phyloP scores from a whole-genome alignment of 2,888 invertebrate genomes.

The Coremacera marginata region DNA sequence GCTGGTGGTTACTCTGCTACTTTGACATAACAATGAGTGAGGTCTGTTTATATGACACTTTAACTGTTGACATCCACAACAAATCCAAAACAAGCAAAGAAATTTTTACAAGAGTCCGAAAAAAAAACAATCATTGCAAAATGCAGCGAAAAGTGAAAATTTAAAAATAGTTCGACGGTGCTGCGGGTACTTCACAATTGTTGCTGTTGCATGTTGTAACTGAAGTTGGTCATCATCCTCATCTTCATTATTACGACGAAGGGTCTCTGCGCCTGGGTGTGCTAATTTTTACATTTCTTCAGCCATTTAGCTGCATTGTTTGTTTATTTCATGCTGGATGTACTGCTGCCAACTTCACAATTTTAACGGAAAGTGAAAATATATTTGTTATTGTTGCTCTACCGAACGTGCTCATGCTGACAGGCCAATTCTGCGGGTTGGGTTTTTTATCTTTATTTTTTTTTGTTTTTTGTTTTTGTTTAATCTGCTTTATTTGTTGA shows the following conservation, averaged over 20 bases:
- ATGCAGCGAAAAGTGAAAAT: constrained; percentile 29
- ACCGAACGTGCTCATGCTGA: neutral
- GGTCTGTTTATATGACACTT: neutral
- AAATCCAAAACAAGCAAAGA: neutral
- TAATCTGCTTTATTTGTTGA: neutral
- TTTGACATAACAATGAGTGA: neutral
- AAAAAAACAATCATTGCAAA: constrained; percentile 1
- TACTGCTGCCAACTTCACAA: constrained; percentile 14
- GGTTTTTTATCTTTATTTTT: neutral
- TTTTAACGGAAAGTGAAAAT: constrained; percentile 22
- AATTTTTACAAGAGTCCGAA: neutral
- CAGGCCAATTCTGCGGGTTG: neutral
- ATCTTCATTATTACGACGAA: neutral
- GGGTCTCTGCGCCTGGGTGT: neutral
- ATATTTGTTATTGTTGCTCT: neutral
- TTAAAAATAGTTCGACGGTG: constrained; percentile 11
- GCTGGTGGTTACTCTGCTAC: neutral
- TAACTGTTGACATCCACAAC: neutral
- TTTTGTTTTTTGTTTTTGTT: neutral
- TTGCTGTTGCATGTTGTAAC: neutral
- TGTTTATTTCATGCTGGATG: neutral
- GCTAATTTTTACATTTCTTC: neutral
- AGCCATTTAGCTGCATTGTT: neutral
- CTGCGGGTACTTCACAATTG: neutral
- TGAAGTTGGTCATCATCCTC: neutral